phyloP scores from a whole-genome alignment of 2,797 vertebrate species.

The Coilia nasus region DNA sequence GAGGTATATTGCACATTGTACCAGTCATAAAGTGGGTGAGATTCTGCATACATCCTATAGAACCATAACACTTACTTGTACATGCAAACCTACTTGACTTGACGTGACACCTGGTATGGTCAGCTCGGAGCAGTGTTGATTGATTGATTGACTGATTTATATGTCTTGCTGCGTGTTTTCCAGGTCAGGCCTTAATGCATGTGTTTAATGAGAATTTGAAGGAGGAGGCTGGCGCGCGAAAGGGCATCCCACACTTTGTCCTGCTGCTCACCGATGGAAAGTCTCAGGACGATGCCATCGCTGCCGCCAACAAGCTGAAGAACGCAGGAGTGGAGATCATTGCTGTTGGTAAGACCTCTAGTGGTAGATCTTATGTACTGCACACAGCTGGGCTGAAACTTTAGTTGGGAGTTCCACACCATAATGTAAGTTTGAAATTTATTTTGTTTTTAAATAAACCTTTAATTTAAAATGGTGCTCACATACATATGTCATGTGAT shows the following conservation, averaged over 20 bases:
- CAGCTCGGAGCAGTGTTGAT: no score
- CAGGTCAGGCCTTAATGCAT: slow-evolving; percentile 89
- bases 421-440: neutral
- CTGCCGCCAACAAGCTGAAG: slow-evolving; percentile 81
- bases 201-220: slow-evolving; percentile 88
- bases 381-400: neutral
- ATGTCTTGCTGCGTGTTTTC: neutral
- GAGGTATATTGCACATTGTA: no score
- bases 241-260: slow-evolving; percentile 75
- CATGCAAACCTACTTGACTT: no score
- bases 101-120: no score
- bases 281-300: slow-evolving; percentile 89
- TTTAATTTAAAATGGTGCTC: neutral
- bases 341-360: slow-evolving; percentile 83
- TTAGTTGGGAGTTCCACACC: neutral
- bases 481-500: neutral
- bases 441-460: neutral
- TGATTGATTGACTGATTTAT: neutral
- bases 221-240: slow-evolving; percentile 75
- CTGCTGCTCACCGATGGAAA: slow-evolving; percentile 92
- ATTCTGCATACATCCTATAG: no score
- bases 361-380: neutral
- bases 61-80: no score
- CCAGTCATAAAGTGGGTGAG: no score
- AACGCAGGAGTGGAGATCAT: slow-evolving; percentile 86